Base-by-base conservation (phyloP, 2,113 vertebrate genomes). In the Scomber scombrus region DNA sequence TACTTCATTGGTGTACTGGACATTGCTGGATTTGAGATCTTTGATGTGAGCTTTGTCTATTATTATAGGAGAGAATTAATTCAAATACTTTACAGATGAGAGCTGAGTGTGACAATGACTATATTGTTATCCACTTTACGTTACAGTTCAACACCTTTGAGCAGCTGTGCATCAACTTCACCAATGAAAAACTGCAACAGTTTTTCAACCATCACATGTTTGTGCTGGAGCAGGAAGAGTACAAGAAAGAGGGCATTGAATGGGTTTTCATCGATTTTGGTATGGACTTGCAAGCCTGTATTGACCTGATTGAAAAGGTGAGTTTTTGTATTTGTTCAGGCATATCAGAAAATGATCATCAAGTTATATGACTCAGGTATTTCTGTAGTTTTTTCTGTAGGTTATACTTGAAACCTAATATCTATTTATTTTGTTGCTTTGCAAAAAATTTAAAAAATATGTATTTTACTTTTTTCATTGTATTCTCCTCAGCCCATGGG, bases 231-330 rank as follows among this genome's bases (percentile, higher is more conserved):
- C 93, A 95, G 82, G 94, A 94, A 89, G 94, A 69, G 71, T 95
- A 95, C 87, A 95, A 96, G 90, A 95, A 95, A 69, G 94, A 97
- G 66, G 95, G 95, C 46, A 95, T 96, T 5, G 93, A 95, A 93
- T 96, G 86, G 94, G 95, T 75, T 40, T 91, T 96, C 85, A 95
- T 94, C 15, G 95, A 96, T 89, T 95, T 95, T 23, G 94, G 94
- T 31, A 93, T 95, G 74, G 34, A 40, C 66, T 86, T 96, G 46
- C 91, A 95, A 63, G 95, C 94, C 75, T 95, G 95, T 75, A 94
- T 94, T 23, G 91, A 95, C 67, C 90, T 95, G 23, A 93, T 95
- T 85, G 95, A 95, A 81, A 95, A 95, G 93, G 94, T 95, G 62
- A 49, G 56, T n/a, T 14, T 58, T 23, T 14, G 31, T 3, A 34